Evolutionary conservation across 2,113 vertebrate species (phyloP).

Genomic region (Pseudonaja textilis): DNA sequence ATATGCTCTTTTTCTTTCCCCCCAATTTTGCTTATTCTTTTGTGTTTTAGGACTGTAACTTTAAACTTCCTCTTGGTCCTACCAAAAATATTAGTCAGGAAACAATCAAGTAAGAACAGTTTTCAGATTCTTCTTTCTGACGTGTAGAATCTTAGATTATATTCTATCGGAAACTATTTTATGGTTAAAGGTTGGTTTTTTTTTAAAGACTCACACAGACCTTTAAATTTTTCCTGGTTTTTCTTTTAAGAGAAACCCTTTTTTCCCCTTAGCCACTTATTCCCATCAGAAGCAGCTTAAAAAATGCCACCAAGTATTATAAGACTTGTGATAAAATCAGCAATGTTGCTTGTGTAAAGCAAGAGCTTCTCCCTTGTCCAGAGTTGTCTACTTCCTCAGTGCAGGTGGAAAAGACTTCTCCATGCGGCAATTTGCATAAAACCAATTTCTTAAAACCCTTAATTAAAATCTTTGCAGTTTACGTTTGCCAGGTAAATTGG

Average conservation of each 20-base stretch:
- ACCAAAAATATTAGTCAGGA: not conserved
- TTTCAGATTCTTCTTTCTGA: not conserved
- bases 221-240: not conserved
- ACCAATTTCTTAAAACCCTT: constrained; percentile 36
- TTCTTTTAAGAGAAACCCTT: too few relatives aligned
- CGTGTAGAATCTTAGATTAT: not conserved
- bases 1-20: not conserved
- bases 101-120: not conserved
- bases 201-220: too few relatives aligned
- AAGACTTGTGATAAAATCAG: constrained; percentile 18
- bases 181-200: not conserved
- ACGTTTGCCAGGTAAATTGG: constrained; percentile 22
- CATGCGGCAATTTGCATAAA: constrained; percentile 20
- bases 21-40: not conserved
- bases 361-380: not conserved
- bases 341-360: not conserved
- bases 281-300: not conserved
- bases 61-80: not conserved
- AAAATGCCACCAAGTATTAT: constrained; percentile 10
- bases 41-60: not conserved
- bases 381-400: constrained; percentile 7
- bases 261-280: not conserved
- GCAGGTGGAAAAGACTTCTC: not conserved
- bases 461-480: constrained; percentile 33
- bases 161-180: not conserved